Percentiles rank a stretch among this genome's conserved stretches.
These are phyloP conservation scores for Hirtodrosophila confusa DNA, from an alignment of 2,888 invertebrate species.

Conservation along the genomic window DNA sequence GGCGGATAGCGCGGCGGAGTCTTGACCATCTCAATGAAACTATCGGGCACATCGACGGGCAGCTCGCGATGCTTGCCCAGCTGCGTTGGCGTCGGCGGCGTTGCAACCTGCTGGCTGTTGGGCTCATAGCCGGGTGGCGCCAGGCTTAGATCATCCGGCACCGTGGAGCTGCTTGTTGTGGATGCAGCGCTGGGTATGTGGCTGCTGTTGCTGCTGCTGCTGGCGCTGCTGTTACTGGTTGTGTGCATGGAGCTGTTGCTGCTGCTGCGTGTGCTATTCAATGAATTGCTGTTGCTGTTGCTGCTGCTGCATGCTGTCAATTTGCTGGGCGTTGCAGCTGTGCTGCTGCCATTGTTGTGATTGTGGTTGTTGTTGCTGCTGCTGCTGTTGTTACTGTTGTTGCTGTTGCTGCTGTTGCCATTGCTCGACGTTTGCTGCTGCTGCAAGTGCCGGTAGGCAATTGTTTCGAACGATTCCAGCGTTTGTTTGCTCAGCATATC, in stretches of 20 bases:
- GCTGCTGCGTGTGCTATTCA: constrained; percentile 38
- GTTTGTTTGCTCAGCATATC: constrained; percentile 81
- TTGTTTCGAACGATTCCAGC: constrained; percentile 82
- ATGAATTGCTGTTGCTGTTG: constrained; percentile 55
- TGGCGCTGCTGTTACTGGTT: constrained; percentile 49
- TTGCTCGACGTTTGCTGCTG: constrained; percentile 34
- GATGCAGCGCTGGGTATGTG: constrained; percentile 33
- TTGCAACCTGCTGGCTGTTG: constrained; percentile 15
- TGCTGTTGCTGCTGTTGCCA: constrained; percentile 21
- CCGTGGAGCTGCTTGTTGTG: constrained; percentile 53
- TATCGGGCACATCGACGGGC: constrained; percentile 95
- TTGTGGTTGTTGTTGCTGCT: constrained; percentile 25
- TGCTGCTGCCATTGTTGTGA: constrained; percentile 19
- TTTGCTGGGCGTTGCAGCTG: constrained; percentile 22
- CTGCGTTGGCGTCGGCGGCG: constrained; percentile 19
- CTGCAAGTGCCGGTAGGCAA: constrained; percentile 81
- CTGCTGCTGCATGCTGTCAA: constrained; percentile 13
- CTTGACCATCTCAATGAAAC: constrained; percentile 93
- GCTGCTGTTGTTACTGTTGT: constrained; percentile 35
- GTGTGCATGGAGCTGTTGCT: constrained; percentile 55
- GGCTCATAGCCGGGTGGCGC: constrained; percentile 83
- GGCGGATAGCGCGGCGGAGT: constrained; percentile 88
- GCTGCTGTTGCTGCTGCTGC: constrained; percentile 42
- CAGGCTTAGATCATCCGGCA: constrained; percentile 72
- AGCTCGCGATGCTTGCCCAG: constrained; percentile 86